Base-by-base conservation (phyloP, 2,797 vertebrate genomes). In the Macrochelys suwanniensis region DNA sequence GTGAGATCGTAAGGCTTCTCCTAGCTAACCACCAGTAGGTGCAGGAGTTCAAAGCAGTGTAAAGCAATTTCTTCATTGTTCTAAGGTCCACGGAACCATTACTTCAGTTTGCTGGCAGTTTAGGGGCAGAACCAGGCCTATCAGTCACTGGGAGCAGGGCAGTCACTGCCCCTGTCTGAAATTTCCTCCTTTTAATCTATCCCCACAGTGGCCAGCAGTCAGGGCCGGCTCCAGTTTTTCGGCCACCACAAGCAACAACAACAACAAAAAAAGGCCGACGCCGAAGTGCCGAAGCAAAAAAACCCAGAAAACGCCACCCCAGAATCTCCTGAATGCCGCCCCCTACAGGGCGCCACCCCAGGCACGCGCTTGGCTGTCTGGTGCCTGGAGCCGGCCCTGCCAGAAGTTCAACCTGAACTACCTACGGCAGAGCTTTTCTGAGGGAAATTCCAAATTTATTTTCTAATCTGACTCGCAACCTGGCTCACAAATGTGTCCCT, bases 391-490 rank as follows among this genome's bases (percentile, higher is more conserved):
- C 37, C 37, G 37, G 37, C 37, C 37, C 37, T 42, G 82, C 12
- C 89, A 92, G 31, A 49, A 37, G 96, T 85, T 68, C 80, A 94
- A 89, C 28, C 93, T 95, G 94, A 96, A 90, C 86, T 95, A 94
- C 92, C 82, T 78, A 78, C 95, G 93, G 57, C 80, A 17, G 1
- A 91, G 88, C 59, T 94, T 95, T 96, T 93, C 88, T 86, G 93
- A 93, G 76, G 85, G 97, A 95, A 96, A 97, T 96, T 95, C 92
- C 92, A 82, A 97, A 96, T 84, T 96, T 96, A 89, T 89, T 96
- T 97, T 97, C 92, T 96, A 93, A 97, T 96, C 82, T 94, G 93
- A 96, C 97, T 97, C 94, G 93, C 90, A 89, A 84, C 94, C 96
- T 95, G 95, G 94, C 93, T 95, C 82, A 25, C 80, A 80, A 93